Conservation (phyloP, 2,797 vertebrate genomes). For the Cyprinodon diabolis region DNA sequence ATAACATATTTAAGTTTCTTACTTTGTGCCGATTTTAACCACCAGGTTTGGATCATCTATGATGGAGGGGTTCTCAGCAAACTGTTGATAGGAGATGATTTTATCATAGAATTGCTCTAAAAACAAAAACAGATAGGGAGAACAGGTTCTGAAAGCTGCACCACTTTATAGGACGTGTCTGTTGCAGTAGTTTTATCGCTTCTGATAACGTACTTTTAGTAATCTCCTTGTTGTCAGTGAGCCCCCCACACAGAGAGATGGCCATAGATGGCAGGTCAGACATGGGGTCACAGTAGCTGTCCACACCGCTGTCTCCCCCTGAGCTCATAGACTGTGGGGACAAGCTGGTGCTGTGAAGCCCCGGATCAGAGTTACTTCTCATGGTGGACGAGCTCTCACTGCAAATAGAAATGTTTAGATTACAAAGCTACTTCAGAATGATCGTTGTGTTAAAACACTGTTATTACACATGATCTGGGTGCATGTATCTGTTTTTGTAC, state of each 20-base stretch:
- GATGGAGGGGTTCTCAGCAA: conserved; percentile 92
- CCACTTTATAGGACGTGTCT: background rate
- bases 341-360: conserved; percentile 80
- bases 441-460: background rate
- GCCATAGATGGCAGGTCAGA: conserved; percentile 90
- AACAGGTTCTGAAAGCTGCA: background rate
- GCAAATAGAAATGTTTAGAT: background rate
- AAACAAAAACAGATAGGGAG: background rate
- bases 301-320: conserved; percentile 91
- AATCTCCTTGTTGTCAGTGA: conserved; percentile 91
- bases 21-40: conserved; percentile 96
- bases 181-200: background rate
- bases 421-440: too few relatives aligned
- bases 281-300: conserved; percentile 89
- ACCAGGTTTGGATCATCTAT: conserved; percentile 97
- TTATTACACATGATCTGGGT: background rate
- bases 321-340: conserved; percentile 92
- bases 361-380: conserved; percentile 75
- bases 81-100: conserved; percentile 91
- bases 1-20: conserved; percentile 60
- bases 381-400: conserved; percentile 76
- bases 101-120: conserved; percentile 87
- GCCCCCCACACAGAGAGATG: conserved; percentile 95
- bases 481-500: conserved; percentile 62
- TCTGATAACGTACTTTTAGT: conserved; percentile 81